Percentiles rank a stretch among this genome's conserved stretches.
Evolutionary conservation across 2,113 vertebrate species (phyloP).

Genomic region (Rhinolophus ferrumequinum): DNA sequence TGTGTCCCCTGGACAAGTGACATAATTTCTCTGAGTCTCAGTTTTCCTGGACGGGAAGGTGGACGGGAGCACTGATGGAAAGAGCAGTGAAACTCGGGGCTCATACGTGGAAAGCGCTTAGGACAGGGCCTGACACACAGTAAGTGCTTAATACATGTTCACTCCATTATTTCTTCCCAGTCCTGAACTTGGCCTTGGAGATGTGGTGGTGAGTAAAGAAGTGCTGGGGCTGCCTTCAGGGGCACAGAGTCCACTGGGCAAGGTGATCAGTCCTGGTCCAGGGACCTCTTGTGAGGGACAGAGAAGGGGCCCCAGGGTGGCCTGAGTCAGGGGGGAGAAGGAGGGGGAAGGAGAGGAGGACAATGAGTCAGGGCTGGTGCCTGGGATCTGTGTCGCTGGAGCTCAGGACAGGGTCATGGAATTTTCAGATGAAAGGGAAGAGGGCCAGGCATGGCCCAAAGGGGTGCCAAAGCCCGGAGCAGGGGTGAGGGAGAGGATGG

Average conservation of each 20-base stretch:
- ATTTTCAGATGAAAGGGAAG: not conserved
- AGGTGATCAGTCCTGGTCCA: not conserved
- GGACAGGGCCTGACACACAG: not conserved
- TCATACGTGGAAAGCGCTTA: accelerated
- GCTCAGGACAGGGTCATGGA: not conserved
- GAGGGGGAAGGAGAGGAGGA: not conserved
- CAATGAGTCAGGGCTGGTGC: not conserved
- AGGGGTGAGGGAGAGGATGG: accelerated
- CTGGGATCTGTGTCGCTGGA: not conserved
- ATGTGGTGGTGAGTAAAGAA: accelerated
- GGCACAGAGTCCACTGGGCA: not conserved
- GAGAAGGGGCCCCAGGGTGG: not conserved
- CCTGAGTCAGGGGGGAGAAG: not conserved
- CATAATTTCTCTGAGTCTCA: not conserved
- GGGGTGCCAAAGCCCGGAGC: not conserved
- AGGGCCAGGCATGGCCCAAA: accelerated
- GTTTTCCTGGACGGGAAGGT: not conserved
- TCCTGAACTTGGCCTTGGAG: not conserved
- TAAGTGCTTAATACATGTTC: not conserved
- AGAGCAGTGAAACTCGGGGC: not conserved
- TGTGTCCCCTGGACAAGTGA: no score
- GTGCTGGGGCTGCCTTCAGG: not conserved
- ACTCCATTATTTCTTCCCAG: accelerated
- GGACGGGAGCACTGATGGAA: accelerated
- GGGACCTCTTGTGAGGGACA: not conserved